phyloP scores from a whole-genome alignment of 2,888 invertebrate genomes.

The Aspidapion aeneum region DNA sequence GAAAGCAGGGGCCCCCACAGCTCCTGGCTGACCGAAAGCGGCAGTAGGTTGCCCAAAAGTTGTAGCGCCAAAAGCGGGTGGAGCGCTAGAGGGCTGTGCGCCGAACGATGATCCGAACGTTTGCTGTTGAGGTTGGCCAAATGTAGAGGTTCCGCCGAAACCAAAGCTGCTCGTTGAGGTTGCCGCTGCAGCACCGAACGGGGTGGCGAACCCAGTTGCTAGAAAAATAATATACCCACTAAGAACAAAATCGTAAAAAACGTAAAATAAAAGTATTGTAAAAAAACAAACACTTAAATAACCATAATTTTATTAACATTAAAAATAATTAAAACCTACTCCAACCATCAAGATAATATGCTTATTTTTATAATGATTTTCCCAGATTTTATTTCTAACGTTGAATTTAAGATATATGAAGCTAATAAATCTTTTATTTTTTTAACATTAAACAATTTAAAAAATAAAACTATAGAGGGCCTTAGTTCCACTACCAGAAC shows the following conservation, averaged over 20 bases:
- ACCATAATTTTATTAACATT: too few species aligned
- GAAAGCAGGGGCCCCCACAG: slow-evolving; percentile 42
- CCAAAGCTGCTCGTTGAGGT: slow-evolving; percentile 30
- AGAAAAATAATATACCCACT: slow-evolving; percentile 20
- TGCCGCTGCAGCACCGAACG: slow-evolving; percentile 35
- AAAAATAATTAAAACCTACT: too few species aligned
- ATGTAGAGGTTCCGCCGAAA: slow-evolving; percentile 45
- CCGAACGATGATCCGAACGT: slow-evolving; percentile 41
- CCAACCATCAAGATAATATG: background rate
- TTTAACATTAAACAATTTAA: too few species aligned
- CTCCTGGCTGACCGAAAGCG: slow-evolving; percentile 32
- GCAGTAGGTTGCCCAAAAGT: slow-evolving; percentile 28
- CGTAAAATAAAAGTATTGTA: too few species aligned
- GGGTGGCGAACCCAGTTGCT: slow-evolving; percentile 47
- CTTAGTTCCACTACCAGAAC: too few species aligned
- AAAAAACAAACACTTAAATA: too few species aligned
- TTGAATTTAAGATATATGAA: too few species aligned
- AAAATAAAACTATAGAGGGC: too few species aligned
- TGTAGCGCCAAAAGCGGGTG: slow-evolving; percentile 28
- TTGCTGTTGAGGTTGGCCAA: slow-evolving; percentile 32
- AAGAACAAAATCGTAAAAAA: slow-evolving; percentile 7
- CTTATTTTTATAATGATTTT: too few species aligned
- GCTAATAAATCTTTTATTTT: too few species aligned
- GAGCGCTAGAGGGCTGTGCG: slow-evolving; percentile 27
- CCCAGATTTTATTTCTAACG: too few species aligned